A percentile compares a stretch with the other conserved stretches of the same genome.
Conservation (phyloP, 2,113 vertebrate species). For the Xiphorhynchus elegans region DNA sequence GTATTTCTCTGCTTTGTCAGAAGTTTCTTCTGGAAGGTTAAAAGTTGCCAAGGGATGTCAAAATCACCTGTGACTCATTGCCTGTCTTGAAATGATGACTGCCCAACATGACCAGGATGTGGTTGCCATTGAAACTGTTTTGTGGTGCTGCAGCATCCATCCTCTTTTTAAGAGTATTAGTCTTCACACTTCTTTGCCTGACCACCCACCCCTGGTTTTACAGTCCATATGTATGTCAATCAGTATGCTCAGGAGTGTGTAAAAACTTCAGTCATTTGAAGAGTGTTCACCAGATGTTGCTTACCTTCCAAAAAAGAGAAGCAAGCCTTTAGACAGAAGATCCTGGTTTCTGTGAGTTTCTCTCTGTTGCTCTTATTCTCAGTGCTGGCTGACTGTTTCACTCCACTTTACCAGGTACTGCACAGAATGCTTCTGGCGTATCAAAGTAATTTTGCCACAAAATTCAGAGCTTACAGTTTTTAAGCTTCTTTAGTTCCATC, state of each 20-base stretch:
- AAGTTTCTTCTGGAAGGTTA: not conserved
- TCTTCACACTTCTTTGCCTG: not conserved
- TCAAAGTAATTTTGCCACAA: not conserved
- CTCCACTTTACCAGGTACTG: not conserved
- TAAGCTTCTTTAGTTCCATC: not conserved
- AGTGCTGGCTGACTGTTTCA: not conserved
- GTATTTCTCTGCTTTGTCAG: not conserved
- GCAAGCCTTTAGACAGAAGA: not conserved
- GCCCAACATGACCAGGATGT: fast-evolving
- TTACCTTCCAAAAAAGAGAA: not conserved
- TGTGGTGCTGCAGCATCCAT: not conserved
- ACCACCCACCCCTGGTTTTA: not conserved
- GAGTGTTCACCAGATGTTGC: not conserved
- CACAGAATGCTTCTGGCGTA: not conserved
- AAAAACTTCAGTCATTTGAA: not conserved
- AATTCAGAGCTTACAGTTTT: not conserved
- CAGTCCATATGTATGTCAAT: not conserved
- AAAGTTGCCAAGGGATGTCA: not conserved
- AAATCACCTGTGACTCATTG: fast-evolving
- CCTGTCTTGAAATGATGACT: not conserved
- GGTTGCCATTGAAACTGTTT: not conserved
- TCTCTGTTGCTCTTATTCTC: not conserved
- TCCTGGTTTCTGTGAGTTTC: not conserved
- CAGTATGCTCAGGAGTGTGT: not conserved
- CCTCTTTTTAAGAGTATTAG: not conserved